phyloP scores from a whole-genome alignment of 2,888 invertebrate genomes.

The Drosophila monieri region DNA sequence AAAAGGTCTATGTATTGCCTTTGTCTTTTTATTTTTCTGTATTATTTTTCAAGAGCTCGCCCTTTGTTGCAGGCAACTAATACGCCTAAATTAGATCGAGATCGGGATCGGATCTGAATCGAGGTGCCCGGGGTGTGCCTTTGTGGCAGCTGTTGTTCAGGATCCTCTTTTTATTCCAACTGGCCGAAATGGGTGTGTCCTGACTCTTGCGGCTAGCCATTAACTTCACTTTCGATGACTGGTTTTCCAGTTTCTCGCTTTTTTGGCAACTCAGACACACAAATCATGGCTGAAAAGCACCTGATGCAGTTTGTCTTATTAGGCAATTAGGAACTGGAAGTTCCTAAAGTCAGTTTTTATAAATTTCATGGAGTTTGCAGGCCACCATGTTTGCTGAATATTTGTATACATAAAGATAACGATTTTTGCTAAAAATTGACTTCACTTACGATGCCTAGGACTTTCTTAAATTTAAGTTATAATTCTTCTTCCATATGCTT shows the following conservation, averaged over 20 bases:
- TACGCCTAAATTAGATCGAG: slow-evolving; percentile 79
- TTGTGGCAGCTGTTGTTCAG: slow-evolving; percentile 65
- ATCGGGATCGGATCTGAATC: slow-evolving; percentile 47
- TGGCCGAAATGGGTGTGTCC: slow-evolving; percentile 48
- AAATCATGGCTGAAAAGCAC: slow-evolving; percentile 62
- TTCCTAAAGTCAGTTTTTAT: not conserved
- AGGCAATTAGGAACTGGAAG: slow-evolving; percentile 55
- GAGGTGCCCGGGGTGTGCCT: slow-evolving; percentile 49
- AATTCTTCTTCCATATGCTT: slow-evolving; percentile 27
- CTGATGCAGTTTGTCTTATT: slow-evolving; percentile 63
- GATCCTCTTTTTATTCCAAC: slow-evolving; percentile 8
- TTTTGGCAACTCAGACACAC: slow-evolving; percentile 44
- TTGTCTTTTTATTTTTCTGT: slow-evolving; percentile 24
- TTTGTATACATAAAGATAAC: not conserved
- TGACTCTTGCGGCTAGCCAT: slow-evolving; percentile 62
- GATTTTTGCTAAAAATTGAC: not conserved
- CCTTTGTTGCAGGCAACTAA: slow-evolving; percentile 74
- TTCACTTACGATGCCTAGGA: not conserved
- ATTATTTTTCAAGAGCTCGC: slow-evolving; percentile 17
- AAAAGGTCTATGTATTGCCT: slow-evolving; percentile 37
- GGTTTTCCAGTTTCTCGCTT: slow-evolving; percentile 18
- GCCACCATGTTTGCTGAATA: not conserved
- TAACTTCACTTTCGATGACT: slow-evolving; percentile 62
- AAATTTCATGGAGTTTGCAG: not conserved
- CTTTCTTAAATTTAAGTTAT: not conserved